phyloP scores from a whole-genome alignment of 2,113 vertebrate genomes.

The Erinaceus europaeus region DNA sequence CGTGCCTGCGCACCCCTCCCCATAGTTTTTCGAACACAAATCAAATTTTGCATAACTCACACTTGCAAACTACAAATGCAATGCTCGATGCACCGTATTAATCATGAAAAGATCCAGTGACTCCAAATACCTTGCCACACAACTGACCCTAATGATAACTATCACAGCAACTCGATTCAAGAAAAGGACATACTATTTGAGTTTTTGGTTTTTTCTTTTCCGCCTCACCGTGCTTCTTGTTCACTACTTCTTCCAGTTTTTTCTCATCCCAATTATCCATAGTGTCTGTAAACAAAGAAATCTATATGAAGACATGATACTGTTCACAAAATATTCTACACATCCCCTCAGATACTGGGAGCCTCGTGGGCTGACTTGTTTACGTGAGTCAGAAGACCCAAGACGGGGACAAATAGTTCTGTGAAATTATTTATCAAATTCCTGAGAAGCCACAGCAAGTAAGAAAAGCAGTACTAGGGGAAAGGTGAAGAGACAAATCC shows the following conservation, averaged over 20 bases:
- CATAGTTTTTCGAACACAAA: no score
- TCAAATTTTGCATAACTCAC: background rate
- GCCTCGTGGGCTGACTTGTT: no score
- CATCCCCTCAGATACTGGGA: background rate
- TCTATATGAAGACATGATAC: background rate
- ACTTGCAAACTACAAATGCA: slow-evolving; percentile 4
- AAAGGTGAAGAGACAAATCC: background rate
- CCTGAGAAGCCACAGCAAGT: background rate
- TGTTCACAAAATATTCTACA: background rate
- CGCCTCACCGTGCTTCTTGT: slow-evolving; percentile 97
- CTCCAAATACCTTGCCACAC: slow-evolving; percentile 35
- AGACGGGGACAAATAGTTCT: background rate
- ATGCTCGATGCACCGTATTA: background rate
- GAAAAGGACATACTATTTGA: slow-evolving; percentile 90
- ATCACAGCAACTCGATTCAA: slow-evolving; percentile 60
- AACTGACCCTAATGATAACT: slow-evolving; percentile 53
- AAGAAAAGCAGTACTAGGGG: background rate
- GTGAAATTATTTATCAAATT: background rate
- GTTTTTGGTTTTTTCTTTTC: slow-evolving; percentile 99
- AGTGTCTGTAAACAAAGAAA: slow-evolving; percentile 87
- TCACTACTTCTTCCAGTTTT: slow-evolving; percentile 97
- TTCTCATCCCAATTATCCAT: slow-evolving; percentile 99
- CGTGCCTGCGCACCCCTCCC: no score
- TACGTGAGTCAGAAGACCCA: no score
- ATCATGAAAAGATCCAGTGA: background rate